These are phyloP conservation scores for Dioctria linearis DNA, from an alignment of 2,888 invertebrate species.

Conservation along the genomic window DNA sequence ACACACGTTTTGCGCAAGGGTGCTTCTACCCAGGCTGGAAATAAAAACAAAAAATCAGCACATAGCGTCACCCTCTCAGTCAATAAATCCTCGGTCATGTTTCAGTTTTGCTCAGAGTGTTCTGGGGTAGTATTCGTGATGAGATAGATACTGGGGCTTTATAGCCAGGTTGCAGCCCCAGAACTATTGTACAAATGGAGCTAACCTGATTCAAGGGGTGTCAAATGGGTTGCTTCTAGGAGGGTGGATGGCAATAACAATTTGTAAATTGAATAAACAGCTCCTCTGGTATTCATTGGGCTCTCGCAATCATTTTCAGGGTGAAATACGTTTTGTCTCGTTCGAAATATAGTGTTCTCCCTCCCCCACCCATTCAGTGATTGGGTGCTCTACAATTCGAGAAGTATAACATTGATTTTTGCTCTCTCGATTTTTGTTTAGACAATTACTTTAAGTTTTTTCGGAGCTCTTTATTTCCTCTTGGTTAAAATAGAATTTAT, in stretches of 20 bases:
- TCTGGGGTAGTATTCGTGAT: neutral
- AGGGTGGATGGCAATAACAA: slow-evolving; percentile 53
- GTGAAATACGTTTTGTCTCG: slow-evolving; percentile 7
- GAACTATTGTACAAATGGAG: slow-evolving; percentile 15
- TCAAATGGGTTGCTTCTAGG: slow-evolving; percentile 7
- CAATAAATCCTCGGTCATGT: slow-evolving; percentile 50
- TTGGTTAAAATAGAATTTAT: no score
- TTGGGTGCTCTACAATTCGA: neutral
- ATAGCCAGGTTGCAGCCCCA: slow-evolving; percentile 7
- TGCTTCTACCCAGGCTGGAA: neutral
- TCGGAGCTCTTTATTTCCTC: no score
- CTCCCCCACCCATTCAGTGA: neutral
- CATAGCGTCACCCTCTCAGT: slow-evolving; percentile 43
- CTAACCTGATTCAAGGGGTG: slow-evolving; percentile 28
- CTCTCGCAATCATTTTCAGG: slow-evolving; percentile 36
- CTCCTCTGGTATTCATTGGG: slow-evolving; percentile 53
- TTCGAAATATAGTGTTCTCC: neutral
- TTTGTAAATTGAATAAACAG: slow-evolving; percentile 58
- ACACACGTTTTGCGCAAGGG: slow-evolving; percentile 55
- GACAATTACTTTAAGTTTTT: neutral
- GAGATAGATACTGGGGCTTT: slow-evolving; percentile 15
- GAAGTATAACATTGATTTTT: slow-evolving; percentile 30
- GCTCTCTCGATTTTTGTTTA: neutral
- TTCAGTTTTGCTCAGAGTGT: slow-evolving; percentile 12
- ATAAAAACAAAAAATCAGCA: slow-evolving; percentile 1